Conservation (phyloP, 2,888 invertebrate species). For the Nasonovia ribisnigri region DNA sequence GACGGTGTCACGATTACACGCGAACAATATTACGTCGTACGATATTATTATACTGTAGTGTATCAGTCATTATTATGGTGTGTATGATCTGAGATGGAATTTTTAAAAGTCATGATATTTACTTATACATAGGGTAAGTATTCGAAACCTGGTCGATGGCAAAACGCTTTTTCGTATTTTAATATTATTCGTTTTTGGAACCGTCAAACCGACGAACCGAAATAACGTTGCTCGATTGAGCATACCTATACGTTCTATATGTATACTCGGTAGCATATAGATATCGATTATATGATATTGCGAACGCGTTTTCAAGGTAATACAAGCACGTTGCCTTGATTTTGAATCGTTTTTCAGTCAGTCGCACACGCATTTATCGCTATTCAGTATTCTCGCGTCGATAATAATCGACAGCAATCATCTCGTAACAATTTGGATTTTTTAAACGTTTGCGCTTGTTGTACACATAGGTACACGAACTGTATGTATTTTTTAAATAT, state of each 20-base stretch:
- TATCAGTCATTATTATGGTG: background rate
- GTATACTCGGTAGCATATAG: background rate
- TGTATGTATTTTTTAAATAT: background rate
- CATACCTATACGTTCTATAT: background rate
- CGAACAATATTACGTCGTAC: background rate
- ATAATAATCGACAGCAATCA: background rate
- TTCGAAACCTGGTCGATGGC: background rate
- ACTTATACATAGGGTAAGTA: no score
- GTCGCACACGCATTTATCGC: background rate
- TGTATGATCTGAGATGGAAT: background rate
- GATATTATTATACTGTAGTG: background rate
- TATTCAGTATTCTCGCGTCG: background rate
- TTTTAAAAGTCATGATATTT: background rate
- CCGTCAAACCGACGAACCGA: background rate
- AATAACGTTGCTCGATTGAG: background rate
- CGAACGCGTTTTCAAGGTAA: background rate
- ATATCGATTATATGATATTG: background rate
- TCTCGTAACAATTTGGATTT: background rate
- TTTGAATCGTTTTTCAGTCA: slow-evolving; percentile 1
- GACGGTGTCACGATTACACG: background rate
- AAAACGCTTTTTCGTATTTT: background rate
- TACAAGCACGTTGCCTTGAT: background rate
- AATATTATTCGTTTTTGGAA: background rate
- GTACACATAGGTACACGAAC: background rate
- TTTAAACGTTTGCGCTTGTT: background rate